phyloP scores from a whole-genome alignment of 2,888 invertebrate species.

The Plebejus argus region DNA sequence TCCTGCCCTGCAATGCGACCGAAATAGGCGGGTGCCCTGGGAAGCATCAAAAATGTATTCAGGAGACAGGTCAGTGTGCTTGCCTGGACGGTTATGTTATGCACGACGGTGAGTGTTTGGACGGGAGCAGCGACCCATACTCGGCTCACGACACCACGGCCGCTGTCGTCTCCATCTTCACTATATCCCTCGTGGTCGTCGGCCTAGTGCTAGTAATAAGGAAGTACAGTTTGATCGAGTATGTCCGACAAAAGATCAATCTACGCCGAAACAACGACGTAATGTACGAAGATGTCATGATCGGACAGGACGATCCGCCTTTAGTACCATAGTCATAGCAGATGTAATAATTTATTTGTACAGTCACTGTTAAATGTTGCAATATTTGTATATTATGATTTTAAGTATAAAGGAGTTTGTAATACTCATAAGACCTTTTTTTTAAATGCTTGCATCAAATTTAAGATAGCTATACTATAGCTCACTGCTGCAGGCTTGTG shows the following conservation, averaged over 20 bases:
- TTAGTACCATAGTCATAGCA: slow-evolving; percentile 62
- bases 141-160: slow-evolving; percentile 56
- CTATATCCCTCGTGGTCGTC: slow-evolving; percentile 62
- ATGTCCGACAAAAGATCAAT: slow-evolving; percentile 65
- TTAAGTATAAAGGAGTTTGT: neutral
- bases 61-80: slow-evolving; percentile 52
- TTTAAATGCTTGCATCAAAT: neutral
- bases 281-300: slow-evolving; percentile 80
- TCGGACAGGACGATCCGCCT: slow-evolving; percentile 76
- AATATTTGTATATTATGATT: slow-evolving; percentile 5
- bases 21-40: slow-evolving; percentile 55
- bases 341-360: slow-evolving; percentile 44
- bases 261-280: slow-evolving; percentile 66
- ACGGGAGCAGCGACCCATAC: slow-evolving; percentile 40
- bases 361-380: slow-evolving; percentile 35
- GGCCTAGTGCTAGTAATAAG: slow-evolving; percentile 68
- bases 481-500: neutral
- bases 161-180: slow-evolving; percentile 63
- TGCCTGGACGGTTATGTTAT: slow-evolving; percentile 57
- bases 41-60: slow-evolving; percentile 59
- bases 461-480: neutral
- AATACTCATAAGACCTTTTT: slow-evolving; percentile 23
- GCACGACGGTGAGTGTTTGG: slow-evolving; percentile 56
- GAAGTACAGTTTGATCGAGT: slow-evolving; percentile 71
- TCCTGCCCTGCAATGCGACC: slow-evolving; percentile 71